Conservation (phyloP, 1,140 invertebrate genomes). For the Drosophila obscura region DNA sequence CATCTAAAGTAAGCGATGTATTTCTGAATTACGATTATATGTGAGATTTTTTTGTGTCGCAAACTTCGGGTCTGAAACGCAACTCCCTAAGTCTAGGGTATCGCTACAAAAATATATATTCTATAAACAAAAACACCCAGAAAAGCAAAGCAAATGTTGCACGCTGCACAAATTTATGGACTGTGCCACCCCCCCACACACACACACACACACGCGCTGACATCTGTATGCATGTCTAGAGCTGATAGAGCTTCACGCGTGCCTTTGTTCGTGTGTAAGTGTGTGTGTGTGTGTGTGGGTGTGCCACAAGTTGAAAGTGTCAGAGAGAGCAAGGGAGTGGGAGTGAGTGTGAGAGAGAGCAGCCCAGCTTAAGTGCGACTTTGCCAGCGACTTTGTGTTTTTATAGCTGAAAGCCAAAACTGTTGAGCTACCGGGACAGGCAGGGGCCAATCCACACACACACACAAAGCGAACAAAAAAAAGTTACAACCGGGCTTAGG, state of each 20-base stretch:
- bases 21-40: too few relatives aligned
- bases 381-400: slow-evolving; percentile 72
- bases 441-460: slow-evolving; percentile 15
- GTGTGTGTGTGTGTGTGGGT: slow-evolving; percentile 8
- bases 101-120: too few relatives aligned
- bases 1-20: too few relatives aligned
- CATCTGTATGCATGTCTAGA: slow-evolving; percentile 56
- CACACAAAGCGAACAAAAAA: slow-evolving; percentile 26
- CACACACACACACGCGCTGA: slow-evolving; percentile 20
- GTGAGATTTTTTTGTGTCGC: too few relatives aligned
- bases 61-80: too few relatives aligned
- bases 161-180: slow-evolving; percentile 65
- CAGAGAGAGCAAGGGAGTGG: slow-evolving; percentile 21
- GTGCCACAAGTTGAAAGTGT: slow-evolving; percentile 40
- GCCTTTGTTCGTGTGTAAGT: slow-evolving; percentile 18
- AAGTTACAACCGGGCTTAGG: slow-evolving; percentile 44
- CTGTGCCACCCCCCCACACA: slow-evolving; percentile 47
- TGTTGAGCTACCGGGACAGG: slow-evolving; percentile 62
- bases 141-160: slow-evolving; percentile 53
- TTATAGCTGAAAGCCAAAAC: slow-evolving; percentile 62
- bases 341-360: not conserved
- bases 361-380: slow-evolving; percentile 66
- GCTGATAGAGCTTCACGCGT: slow-evolving; percentile 25
- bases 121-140: too few relatives aligned
- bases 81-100: too few relatives aligned